Percentiles rank a stretch among this genome's conserved stretches.
Evolutionary conservation across 2,797 vertebrate species (phyloP).

Genomic region (Myripristis jacobus): DNA sequence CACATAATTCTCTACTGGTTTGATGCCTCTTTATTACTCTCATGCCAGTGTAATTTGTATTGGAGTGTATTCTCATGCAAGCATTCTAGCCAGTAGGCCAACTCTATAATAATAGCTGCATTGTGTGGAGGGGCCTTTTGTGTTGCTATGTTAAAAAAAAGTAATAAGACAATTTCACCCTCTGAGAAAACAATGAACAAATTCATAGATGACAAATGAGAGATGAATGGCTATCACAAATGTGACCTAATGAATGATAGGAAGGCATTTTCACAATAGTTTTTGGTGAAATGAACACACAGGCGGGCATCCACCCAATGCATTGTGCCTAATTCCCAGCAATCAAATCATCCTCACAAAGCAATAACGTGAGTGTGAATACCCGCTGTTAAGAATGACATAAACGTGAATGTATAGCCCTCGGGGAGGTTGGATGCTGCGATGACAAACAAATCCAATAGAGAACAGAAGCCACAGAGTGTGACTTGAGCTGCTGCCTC

Average conservation of each 20-base stretch:
- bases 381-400: conserved; percentile 10
- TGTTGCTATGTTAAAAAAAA: conserved; percentile 1
- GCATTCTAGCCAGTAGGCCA: conserved; percentile 24
- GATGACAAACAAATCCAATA: conserved; percentile 12
- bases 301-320: neutral
- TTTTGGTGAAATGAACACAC: conserved; percentile 17
- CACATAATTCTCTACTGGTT: neutral
- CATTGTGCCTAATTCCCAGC: conserved; percentile 19
- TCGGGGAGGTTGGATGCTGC: conserved; percentile 15
- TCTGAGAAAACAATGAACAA: conserved; percentile 19
- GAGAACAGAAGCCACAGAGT: conserved; percentile 27
- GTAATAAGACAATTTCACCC: conserved; percentile 4
- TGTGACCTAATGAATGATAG: neutral
- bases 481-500: conserved; percentile 15
- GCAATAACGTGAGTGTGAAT: conserved; percentile 12
- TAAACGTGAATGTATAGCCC: conserved; percentile 31
- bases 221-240: conserved; percentile 1
- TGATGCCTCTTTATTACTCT: neutral
- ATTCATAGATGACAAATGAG: conserved; percentile 17
- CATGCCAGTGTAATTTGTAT: neutral
- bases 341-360: conserved; percentile 19
- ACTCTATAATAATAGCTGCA: conserved; percentile 16
- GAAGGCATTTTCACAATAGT: conserved; percentile 11
- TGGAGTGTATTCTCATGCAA: neutral
- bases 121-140: conserved; percentile 21